phyloP scores from a whole-genome alignment of 2,113 vertebrate species.

The Oncorhynchus masou region DNA sequence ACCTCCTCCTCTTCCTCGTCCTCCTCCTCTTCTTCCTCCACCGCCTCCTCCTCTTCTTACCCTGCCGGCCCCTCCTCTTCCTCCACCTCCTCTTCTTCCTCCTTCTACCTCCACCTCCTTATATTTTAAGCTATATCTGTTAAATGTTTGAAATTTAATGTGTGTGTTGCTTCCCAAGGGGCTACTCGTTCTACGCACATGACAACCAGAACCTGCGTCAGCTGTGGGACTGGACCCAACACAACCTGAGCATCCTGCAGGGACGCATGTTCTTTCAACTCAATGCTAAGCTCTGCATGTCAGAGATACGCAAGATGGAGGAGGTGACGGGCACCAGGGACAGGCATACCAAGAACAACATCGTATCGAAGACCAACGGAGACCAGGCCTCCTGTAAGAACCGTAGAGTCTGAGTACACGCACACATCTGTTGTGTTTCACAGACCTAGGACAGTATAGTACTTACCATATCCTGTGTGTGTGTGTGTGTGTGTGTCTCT shows the following conservation, averaged over 20 bases:
- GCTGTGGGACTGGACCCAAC: conserved; percentile 97
- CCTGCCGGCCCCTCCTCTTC: no score
- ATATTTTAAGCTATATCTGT: neutral
- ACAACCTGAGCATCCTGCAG: conserved; percentile 87
- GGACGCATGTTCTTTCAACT: conserved; percentile 94
- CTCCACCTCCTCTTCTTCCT: no score
- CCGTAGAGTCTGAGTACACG: neutral
- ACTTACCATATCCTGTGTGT: no score
- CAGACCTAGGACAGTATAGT: no score
- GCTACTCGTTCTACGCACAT: conserved; percentile 93
- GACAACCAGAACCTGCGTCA: conserved; percentile 98
- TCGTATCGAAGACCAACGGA: conserved; percentile 88
- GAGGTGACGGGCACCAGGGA: conserved; percentile 86
- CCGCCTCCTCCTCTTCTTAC: no score
- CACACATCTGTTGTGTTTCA: no score
- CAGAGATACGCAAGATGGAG: conserved; percentile 92
- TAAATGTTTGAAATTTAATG: neutral
- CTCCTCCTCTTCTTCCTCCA: accelerated
- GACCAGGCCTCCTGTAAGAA: conserved; percentile 95
- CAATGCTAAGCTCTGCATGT: conserved; percentile 93
- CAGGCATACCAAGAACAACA: conserved; percentile 84
- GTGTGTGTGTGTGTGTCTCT: neutral
- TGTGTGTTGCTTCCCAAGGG: conserved; percentile 67
- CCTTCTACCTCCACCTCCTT: no score
- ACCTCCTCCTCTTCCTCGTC: accelerated